A percentile compares a stretch with the other conserved stretches of the same genome.
phyloP scores from a whole-genome alignment of 2,113 vertebrate species.

The Puffinus mauretanicus region DNA sequence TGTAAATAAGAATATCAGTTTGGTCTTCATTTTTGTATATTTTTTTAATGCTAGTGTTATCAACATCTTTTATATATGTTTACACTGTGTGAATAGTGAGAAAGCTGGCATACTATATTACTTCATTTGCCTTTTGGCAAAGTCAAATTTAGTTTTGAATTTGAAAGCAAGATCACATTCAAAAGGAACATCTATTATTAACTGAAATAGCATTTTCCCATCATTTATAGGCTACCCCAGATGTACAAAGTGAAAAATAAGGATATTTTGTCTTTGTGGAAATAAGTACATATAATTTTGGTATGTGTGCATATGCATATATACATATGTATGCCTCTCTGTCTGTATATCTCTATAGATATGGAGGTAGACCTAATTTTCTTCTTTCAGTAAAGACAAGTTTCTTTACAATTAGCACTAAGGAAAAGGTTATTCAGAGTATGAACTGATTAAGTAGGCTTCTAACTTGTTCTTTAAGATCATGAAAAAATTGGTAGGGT shows the following conservation, averaged over 20 bases:
- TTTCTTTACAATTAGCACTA: background rate
- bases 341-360: background rate
- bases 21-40: background rate
- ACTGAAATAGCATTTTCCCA: background rate
- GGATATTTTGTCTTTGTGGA: background rate
- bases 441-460: background rate
- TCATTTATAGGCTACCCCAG: background rate
- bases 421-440: background rate
- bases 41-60: background rate
- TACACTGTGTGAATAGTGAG: background rate
- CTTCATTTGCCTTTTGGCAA: background rate
- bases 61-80: background rate
- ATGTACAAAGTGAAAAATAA: background rate
- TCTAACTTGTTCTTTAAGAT: background rate
- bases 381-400: background rate
- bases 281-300: background rate
- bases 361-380: background rate
- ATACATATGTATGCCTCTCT: background rate
- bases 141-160: background rate
- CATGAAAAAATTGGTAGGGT: background rate
- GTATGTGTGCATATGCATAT: accelerated
- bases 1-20: background rate
- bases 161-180: background rate
- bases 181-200: background rate
- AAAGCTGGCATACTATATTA: background rate